These are phyloP conservation scores for Tenthredo notha DNA, from an alignment of 2,888 invertebrate genomes.

Conservation along the genomic window DNA sequence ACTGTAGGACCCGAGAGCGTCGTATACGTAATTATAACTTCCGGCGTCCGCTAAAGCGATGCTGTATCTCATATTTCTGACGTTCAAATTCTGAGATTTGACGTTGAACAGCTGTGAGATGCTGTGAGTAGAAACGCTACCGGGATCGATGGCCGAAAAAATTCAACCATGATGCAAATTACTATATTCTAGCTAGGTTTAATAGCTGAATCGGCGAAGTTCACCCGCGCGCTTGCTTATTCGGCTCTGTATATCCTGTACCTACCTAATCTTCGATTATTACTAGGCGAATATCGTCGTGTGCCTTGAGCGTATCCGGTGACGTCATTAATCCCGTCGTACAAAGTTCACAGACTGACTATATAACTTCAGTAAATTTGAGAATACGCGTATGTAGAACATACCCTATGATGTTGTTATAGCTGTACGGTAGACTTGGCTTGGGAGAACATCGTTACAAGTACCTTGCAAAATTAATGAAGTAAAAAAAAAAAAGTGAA, in stretches of 20 bases:
- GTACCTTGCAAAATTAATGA: not conserved
- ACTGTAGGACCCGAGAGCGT: not conserved
- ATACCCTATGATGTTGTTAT: not conserved
- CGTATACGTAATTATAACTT: slow-evolving; percentile 44
- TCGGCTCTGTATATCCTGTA: not conserved
- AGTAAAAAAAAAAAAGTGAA: not conserved
- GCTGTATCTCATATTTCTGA: slow-evolving; percentile 49
- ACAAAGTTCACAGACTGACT: not conserved
- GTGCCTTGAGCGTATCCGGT: slow-evolving; percentile 25
- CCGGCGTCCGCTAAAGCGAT: slow-evolving; percentile 11
- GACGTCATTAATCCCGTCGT: slow-evolving; percentile 41
- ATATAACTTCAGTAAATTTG: slow-evolving; percentile 19
- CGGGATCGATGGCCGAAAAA: not conserved
- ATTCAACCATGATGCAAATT: not conserved
- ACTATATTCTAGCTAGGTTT: not conserved
- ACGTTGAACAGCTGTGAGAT: slow-evolving; percentile 33
- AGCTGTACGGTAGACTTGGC: not conserved
- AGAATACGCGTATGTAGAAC: not conserved
- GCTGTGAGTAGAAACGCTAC: too few species aligned
- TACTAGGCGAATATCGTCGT: not conserved
- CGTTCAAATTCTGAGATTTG: slow-evolving; percentile 5
- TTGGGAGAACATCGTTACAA: not conserved
- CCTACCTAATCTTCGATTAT: not conserved
- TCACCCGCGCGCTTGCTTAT: not conserved
- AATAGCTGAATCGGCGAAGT: slow-evolving; percentile 15